Base-by-base conservation (phyloP, 1,140 invertebrate genomes). In the Pseudomyrmex pallidus region DNA sequence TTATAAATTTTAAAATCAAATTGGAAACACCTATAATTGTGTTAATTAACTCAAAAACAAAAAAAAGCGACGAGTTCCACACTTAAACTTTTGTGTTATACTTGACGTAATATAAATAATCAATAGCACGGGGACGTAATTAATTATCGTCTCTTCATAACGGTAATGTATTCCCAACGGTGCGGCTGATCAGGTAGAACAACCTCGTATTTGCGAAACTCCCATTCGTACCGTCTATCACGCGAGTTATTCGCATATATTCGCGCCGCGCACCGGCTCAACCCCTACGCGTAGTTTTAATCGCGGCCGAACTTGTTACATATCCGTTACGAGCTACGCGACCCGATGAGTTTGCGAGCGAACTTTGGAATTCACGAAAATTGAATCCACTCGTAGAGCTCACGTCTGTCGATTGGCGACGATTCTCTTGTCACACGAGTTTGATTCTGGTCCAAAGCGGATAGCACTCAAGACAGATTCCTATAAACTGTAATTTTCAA, bases 91-190 rank as follows among this genome's bases (percentile, higher is more conserved):
- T 48, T 20, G 44, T 66, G 44, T 72, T 76, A 64, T 54, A 25
- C 17, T 20, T 17, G 54, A n/a, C 54, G 44, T 13, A n/a, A 59
- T 59, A 72, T 80, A 72, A 72, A 80, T 72, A 80, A 80, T 72
- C 76, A 46, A 80, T 80, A 70, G 46, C 54, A 15, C 22, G 54
- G 44, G 68, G 56, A 50, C n/a, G 66, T 66, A 80, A 80, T 80
- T 80, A 80, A 80, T 80, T 80, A 72, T 72, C 54, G 54, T 20
- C 64, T 61, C 56, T 72, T 80, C 66, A 48, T 80, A 56, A 80
- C 54, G 12, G 2, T 10, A 44, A 10, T 70, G 54, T 70, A 78
- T 59, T 78, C 76, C 76, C 76, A 25, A n/a, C 20, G 76, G 76
- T 59, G 20, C 12, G 66, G 54, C 66, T 66, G 66, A 80, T 80